Percentiles rank a stretch among this genome's conserved stretches.
Conservation (phyloP, 1,140 invertebrate genomes). For the Coptotermes formosanus region DNA sequence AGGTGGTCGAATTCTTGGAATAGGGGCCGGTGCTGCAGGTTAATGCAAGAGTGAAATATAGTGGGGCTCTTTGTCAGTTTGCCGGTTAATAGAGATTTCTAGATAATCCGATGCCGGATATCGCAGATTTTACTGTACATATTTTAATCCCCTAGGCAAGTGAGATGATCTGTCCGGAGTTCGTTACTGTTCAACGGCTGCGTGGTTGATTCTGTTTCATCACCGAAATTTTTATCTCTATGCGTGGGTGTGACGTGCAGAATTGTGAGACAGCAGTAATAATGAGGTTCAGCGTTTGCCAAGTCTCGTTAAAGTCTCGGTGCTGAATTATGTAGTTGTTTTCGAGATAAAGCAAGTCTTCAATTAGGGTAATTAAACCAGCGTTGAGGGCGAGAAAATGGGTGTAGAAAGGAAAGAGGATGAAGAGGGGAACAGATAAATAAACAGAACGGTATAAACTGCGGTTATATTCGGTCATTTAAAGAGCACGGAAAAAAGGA, state of each 20-base stretch:
- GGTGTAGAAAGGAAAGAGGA: neutral
- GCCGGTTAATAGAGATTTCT: too few species aligned
- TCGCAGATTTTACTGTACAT: too few species aligned
- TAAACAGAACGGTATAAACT: neutral
- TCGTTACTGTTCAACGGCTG: too few species aligned
- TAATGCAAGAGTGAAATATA: too few species aligned
- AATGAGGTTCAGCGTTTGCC: neutral
- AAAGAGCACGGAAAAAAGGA: neutral
- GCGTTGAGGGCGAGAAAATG: neutral
- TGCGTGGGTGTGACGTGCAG: neutral
- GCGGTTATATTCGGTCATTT: neutral
- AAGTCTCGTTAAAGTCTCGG: neutral
- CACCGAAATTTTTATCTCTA: neutral
- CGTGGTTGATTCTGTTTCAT: too few species aligned
- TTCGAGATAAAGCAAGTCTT: neutral
- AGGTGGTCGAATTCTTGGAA: too few species aligned
- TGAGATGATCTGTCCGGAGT: too few species aligned
- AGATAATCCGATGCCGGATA: too few species aligned
- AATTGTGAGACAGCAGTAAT: neutral
- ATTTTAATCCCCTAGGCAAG: too few species aligned
- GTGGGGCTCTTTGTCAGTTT: too few species aligned
- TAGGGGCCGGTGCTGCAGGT: too few species aligned
- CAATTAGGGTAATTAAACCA: constrained; percentile 1
- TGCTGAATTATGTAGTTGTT: neutral
- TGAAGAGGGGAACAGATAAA: neutral